These are phyloP conservation scores for Neodiprion pinetum DNA, from an alignment of 1,140 invertebrate species.

Conservation along the genomic window DNA sequence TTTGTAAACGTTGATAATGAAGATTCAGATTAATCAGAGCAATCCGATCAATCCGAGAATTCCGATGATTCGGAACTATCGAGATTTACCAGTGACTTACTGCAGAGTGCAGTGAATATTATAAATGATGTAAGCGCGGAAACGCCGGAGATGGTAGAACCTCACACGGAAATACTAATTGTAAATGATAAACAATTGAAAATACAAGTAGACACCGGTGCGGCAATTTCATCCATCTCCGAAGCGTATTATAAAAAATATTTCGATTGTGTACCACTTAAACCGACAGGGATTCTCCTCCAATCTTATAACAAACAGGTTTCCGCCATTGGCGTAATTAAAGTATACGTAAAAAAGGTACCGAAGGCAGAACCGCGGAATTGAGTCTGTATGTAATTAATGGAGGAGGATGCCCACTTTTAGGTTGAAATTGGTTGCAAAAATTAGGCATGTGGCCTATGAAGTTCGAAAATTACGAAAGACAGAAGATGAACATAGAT, in stretches of 20 bases:
- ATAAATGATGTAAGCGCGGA: background rate
- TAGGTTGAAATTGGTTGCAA: constrained; percentile 26
- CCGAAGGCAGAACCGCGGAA: constrained; percentile 8
- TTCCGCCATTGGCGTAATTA: constrained; percentile 1
- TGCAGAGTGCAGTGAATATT: background rate
- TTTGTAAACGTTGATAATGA: constrained; percentile 1
- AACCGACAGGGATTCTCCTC: constrained; percentile 12
- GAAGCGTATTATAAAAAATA: constrained; percentile 15
- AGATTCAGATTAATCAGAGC: background rate
- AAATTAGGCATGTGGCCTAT: constrained; percentile 26
- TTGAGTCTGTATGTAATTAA: constrained; percentile 28
- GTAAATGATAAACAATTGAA: constrained; percentile 19
- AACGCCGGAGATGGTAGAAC: constrained; percentile 1
- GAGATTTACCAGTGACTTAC: background rate
- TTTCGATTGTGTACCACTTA: constrained; percentile 14
- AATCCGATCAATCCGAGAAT: background rate
- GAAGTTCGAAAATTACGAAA: background rate
- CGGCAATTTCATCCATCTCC: constrained; percentile 11
- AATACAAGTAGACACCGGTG: constrained; percentile 22
- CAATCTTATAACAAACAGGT: constrained; percentile 16
- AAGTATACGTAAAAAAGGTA: constrained; percentile 2
- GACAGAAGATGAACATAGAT: constrained; percentile 1
- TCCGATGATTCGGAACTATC: background rate
- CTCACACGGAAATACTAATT: constrained; percentile 14
- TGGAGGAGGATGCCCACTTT: constrained; percentile 36